Evolutionary conservation across 2,888 invertebrate genomes (phyloP).

Genomic region (Drosophila flavopinicola): DNA sequence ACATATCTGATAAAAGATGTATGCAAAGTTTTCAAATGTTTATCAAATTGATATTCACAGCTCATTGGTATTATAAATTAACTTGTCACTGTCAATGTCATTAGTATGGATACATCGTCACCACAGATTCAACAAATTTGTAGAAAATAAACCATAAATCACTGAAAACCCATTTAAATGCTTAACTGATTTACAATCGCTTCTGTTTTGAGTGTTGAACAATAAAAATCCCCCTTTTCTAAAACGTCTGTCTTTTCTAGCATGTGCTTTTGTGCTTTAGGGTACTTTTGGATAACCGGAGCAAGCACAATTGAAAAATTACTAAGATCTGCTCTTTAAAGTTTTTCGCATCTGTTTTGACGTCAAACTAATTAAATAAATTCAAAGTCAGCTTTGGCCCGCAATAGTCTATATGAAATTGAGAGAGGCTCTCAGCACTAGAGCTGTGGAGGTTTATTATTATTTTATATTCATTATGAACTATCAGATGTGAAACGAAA

Average conservation of each 20-base stretch:
- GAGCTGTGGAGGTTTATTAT: not conserved
- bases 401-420: not conserved
- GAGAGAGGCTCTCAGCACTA: not conserved
- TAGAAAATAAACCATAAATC: too few relatives aligned
- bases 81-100: not conserved
- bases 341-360: slow-evolving; percentile 1
- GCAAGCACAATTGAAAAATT: not conserved
- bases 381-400: not conserved
- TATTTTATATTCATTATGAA: not conserved
- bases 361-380: not conserved
- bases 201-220: too few relatives aligned
- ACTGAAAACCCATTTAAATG: not conserved
- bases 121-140: not conserved
- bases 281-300: not conserved
- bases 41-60: not conserved
- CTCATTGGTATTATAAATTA: not conserved
- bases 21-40: not conserved
- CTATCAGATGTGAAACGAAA: not conserved
- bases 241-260: too few relatives aligned
- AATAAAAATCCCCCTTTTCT: too few relatives aligned
- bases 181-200: too few relatives aligned
- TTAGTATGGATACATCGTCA: not conserved
- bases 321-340: not conserved
- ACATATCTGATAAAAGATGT: not conserved
- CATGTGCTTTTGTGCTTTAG: not conserved